Conservation (phyloP, 2,113 vertebrate genomes). For the Aegotheles bennettii region DNA sequence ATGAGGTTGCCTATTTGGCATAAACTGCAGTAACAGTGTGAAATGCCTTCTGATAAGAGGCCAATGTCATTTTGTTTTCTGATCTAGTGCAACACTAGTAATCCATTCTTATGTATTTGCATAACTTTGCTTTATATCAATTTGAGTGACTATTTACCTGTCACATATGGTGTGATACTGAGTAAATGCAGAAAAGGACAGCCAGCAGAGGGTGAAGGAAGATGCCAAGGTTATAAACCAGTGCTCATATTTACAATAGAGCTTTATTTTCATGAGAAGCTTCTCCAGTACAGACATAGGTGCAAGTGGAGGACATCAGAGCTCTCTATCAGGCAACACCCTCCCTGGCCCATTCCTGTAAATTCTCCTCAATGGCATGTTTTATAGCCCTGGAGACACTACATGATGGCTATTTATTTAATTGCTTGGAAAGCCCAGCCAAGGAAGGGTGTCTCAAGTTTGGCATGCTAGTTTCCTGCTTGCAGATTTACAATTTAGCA, state of each 20-base stretch:
- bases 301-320: constrained; percentile 13
- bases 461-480: constrained; percentile 69
- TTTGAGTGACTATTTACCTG: constrained; percentile 5
- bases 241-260: neutral
- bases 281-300: neutral
- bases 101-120: constrained; percentile 22
- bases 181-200: constrained; percentile 14
- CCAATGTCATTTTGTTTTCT: neutral
- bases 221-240: constrained; percentile 39
- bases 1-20: neutral
- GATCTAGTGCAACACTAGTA: neutral
- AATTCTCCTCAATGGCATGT: constrained; percentile 58
- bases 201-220: neutral
- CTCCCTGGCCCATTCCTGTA: constrained; percentile 48
- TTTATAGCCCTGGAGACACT: constrained; percentile 63
- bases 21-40: neutral
- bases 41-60: constrained; percentile 1
- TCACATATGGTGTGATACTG: neutral
- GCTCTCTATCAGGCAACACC: constrained; percentile 12
- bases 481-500: constrained; percentile 77
- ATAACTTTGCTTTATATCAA: constrained; percentile 21
- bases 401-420: constrained; percentile 71
- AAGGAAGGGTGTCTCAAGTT: constrained; percentile 61
- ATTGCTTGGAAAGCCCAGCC: constrained; percentile 69
- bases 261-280: neutral